Conservation (phyloP, 35 echinoderm and acorn worm genomes). For the Hemicentrotus pulcherrimus region DNA sequence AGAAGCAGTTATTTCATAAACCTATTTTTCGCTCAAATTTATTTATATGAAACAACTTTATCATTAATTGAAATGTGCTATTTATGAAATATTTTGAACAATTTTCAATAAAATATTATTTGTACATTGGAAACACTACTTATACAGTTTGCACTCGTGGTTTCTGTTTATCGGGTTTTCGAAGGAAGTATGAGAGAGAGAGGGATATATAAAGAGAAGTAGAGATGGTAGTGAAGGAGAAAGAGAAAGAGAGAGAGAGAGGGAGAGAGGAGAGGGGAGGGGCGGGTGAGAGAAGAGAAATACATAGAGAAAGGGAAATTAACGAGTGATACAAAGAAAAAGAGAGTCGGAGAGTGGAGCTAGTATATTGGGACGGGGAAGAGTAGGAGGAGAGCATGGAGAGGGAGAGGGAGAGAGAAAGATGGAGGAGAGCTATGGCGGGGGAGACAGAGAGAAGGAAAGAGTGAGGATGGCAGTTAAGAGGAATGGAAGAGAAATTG, state of each 20-base stretch:
- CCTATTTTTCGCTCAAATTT: background rate
- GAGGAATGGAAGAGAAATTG: background rate
- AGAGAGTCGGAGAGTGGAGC: too few relatives aligned
- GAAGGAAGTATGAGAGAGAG: too few relatives aligned
- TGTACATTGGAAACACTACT: background rate
- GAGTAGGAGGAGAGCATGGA: too few relatives aligned
- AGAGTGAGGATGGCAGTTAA: background rate
- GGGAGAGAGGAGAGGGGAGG: background rate
- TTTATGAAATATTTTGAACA: conserved; percentile 41
- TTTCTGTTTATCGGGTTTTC: background rate
- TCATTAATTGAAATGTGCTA: conserved; percentile 33
- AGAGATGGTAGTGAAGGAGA: background rate
- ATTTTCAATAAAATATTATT: conserved; percentile 35
- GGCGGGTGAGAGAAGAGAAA: background rate
- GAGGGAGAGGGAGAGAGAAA: too few relatives aligned
- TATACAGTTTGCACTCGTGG: background rate
- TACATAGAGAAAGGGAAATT: too few relatives aligned
- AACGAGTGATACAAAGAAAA: too few relatives aligned
- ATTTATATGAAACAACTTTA: conserved; percentile 15
- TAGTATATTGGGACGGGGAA: too few relatives aligned
- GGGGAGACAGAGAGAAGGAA: too few relatives aligned
- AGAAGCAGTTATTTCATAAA: background rate
- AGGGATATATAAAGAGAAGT: background rate
- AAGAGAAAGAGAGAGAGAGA: background rate
- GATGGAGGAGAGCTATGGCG: too few relatives aligned